These are phyloP conservation scores for Bradypus variegatus DNA, from an alignment of 2,797 vertebrate species.

Conservation along the genomic window DNA sequence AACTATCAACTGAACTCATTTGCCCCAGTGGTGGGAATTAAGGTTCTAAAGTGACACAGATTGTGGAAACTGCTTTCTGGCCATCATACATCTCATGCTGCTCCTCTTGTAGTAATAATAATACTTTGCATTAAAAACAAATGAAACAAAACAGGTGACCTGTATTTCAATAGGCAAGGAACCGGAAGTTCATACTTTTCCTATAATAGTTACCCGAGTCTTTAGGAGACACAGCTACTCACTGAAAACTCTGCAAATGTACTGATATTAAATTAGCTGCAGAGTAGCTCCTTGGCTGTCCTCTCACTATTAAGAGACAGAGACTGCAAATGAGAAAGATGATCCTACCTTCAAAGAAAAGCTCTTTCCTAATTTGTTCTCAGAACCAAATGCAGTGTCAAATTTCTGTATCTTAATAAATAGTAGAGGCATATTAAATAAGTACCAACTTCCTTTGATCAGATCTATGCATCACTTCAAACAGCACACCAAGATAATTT, in stretches of 20 bases:
- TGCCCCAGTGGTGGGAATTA: neutral
- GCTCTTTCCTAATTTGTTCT: conserved; percentile 8
- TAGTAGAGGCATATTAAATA: neutral
- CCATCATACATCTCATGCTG: neutral
- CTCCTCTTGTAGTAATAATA: neutral
- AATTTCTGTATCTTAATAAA: neutral
- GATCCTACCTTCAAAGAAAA: neutral
- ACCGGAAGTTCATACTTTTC: neutral
- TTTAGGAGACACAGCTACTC: neutral
- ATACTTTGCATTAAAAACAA: neutral
- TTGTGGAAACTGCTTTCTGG: neutral
- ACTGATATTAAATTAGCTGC: neutral
- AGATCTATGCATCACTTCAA: neutral
- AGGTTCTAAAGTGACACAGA: neutral
- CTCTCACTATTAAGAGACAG: neutral
- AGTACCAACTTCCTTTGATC: neutral
- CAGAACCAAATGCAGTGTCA: neutral
- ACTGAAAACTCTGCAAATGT: neutral
- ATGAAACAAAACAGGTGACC: neutral
- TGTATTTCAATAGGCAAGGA: neutral
- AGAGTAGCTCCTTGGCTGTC: neutral
- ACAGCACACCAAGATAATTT: neutral
- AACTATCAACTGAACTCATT: conserved; percentile 26
- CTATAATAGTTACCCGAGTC: neutral
- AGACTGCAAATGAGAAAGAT: neutral